phyloP scores from a whole-genome alignment of 2,797 vertebrate species.

The Lithobates pipiens region DNA sequence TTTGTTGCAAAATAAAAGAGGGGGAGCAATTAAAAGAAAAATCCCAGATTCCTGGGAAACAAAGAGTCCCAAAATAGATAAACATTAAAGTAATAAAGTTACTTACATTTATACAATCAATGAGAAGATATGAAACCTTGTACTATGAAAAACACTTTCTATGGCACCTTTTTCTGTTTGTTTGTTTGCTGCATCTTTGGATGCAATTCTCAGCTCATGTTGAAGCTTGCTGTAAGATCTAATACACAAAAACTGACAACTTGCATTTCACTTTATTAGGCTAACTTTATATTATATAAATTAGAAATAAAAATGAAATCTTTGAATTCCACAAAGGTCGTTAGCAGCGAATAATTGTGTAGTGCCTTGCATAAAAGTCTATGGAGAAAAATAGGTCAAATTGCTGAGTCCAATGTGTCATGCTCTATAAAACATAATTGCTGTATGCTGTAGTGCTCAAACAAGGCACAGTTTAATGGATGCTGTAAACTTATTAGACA shows the following conservation, averaged over 20 bases:
- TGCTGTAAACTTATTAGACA: constrained; percentile 5
- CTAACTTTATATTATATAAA: neutral
- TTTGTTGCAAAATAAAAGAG: too few relatives aligned
- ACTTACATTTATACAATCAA: too few relatives aligned
- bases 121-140: too few relatives aligned
- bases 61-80: too few relatives aligned
- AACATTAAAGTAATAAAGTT: too few relatives aligned
- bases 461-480: constrained; percentile 7
- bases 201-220: neutral
- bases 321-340: neutral
- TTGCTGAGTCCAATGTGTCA: neutral
- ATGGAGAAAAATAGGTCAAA: constrained; percentile 5
- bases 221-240: too few relatives aligned
- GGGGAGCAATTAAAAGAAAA: too few relatives aligned
- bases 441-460: constrained; percentile 1
- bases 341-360: neutral
- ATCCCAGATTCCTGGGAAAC: too few relatives aligned
- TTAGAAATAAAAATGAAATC: constrained; percentile 3
- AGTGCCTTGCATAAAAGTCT: constrained; percentile 4
- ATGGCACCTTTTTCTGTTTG: neutral
- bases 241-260: neutral
- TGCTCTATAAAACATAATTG: constrained; percentile 13
- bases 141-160: too few relatives aligned
- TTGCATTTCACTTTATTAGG: neutral
- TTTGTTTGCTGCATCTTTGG: neutral